phyloP scores from a whole-genome alignment of 2,888 invertebrate species.

The Saturnia japonica region DNA sequence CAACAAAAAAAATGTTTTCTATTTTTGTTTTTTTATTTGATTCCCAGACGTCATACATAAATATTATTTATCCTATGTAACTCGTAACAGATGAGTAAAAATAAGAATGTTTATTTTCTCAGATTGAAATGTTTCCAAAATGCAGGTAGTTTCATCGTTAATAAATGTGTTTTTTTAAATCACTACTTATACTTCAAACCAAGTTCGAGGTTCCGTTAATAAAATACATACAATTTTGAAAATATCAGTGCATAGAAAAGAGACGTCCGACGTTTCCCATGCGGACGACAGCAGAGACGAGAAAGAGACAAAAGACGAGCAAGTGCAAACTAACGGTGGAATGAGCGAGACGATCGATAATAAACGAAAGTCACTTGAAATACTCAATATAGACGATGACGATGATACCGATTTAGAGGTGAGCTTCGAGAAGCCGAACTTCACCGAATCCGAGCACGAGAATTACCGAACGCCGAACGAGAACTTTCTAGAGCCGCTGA shows the following conservation, averaged over 20 bases:
- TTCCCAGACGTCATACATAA: too few species aligned
- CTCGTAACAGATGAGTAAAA: too few species aligned
- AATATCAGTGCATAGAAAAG: conserved; percentile 40
- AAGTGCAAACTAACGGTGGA: conserved; percentile 51
- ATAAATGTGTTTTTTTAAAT: too few species aligned
- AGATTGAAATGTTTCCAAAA: not conserved
- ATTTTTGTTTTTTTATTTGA: too few species aligned
- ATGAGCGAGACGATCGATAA: conserved; percentile 35
- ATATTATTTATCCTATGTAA: too few species aligned
- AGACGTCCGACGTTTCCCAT: conserved; percentile 31
- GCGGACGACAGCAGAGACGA: conserved; percentile 31
- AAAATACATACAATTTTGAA: not conserved
- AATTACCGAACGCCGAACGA: conserved; percentile 67
- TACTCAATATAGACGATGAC: conserved; percentile 59
- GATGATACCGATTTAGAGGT: conserved; percentile 53
- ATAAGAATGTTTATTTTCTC: too few species aligned
- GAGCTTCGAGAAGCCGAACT: conserved; percentile 62
- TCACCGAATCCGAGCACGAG: conserved; percentile 62
- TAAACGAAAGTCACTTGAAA: conserved; percentile 61
- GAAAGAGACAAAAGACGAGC: conserved; percentile 53
- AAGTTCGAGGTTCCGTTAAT: too few species aligned
- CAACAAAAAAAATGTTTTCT: too few species aligned
- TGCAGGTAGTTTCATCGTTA: not conserved
- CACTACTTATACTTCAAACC: too few species aligned
- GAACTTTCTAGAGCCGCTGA: conserved; percentile 62